Evolutionary conservation across 2,888 invertebrate genomes (phyloP).

Genomic region (Stenchaetothrips biformis): DNA sequence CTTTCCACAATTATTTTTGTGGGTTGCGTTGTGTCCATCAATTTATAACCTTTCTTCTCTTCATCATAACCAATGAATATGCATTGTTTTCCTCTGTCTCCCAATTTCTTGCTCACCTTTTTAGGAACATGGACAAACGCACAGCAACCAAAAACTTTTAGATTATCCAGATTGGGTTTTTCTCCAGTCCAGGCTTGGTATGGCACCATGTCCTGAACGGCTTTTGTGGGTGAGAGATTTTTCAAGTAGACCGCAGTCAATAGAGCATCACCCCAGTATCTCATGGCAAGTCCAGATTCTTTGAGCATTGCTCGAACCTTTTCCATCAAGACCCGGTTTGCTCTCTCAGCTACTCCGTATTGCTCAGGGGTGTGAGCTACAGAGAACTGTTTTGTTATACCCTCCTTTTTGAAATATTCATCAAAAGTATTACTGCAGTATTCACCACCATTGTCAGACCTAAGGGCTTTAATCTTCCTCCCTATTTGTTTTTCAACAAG

Average conservation of each 20-base stretch:
- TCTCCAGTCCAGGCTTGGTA: slow-evolving; percentile 38
- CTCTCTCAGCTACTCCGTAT: slow-evolving; percentile 36
- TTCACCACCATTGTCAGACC: slow-evolving; percentile 32
- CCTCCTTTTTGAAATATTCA: slow-evolving; percentile 22
- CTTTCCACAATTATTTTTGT: background rate
- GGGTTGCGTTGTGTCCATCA: slow-evolving; percentile 16
- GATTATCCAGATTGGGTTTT: background rate
- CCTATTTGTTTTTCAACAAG: background rate
- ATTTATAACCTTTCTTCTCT: background rate
- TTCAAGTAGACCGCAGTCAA: slow-evolving; percentile 40
- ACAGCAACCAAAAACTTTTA: background rate
- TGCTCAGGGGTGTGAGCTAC: slow-evolving; percentile 40
- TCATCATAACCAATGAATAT: background rate
- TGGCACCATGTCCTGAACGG: slow-evolving; percentile 36
- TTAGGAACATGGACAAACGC: background rate
- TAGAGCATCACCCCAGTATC: slow-evolving; percentile 40
- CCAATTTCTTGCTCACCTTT: background rate
- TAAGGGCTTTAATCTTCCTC: slow-evolving; percentile 28
- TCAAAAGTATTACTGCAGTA: slow-evolving; percentile 27
- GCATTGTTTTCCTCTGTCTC: background rate
- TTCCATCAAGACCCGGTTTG: slow-evolving; percentile 41
- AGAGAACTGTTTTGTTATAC: slow-evolving; percentile 35
- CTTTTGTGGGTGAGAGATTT: slow-evolving; percentile 40
- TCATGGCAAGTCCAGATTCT: slow-evolving; percentile 35
- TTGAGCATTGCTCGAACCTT: slow-evolving; percentile 40